A percentile compares a stretch with the other conserved stretches of the same genome.
Conservation (phyloP, 2,797 vertebrate genomes). For the Chiroxiphia lanceolata region DNA sequence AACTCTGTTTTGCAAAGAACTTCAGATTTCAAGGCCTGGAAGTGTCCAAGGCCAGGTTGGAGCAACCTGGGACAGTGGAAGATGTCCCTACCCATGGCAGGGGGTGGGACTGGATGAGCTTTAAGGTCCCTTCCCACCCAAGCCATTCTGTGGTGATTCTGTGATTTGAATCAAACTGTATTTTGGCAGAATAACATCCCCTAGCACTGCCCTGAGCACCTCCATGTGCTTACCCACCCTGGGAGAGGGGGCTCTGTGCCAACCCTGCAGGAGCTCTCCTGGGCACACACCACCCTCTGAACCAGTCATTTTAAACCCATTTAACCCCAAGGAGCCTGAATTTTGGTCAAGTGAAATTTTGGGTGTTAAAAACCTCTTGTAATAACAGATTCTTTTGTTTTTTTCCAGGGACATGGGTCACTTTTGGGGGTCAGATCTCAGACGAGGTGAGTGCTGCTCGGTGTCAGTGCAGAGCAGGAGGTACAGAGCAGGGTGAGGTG, state of each 20-base stretch:
- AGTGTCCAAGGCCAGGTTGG: neutral
- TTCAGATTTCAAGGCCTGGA: neutral
- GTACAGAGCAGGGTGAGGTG: neutral
- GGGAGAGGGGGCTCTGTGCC: neutral
- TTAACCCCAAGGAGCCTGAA: neutral
- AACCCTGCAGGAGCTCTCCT: neutral
- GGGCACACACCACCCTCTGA: neutral
- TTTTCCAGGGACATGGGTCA: conserved; percentile 93
- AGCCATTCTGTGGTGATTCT: fast-evolving
- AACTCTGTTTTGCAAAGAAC: neutral
- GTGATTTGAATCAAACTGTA: fast-evolving
- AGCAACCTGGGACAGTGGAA: neutral
- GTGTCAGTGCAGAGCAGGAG: neutral
- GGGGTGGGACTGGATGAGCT: fast-evolving
- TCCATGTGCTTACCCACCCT: fast-evolving
- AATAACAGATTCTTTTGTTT: conserved; percentile 48
- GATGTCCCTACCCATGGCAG: neutral
- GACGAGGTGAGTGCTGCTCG: conserved; percentile 85
- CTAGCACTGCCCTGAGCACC: neutral
- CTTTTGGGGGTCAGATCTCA: conserved; percentile 95
- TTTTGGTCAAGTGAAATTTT: neutral
- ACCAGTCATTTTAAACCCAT: neutral
- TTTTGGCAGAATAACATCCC: neutral
- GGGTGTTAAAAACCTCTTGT: neutral
- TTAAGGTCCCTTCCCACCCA: neutral